These are phyloP conservation scores for Argynnis bischoffii DNA, from an alignment of 2,888 invertebrate species.

Conservation along the genomic window DNA sequence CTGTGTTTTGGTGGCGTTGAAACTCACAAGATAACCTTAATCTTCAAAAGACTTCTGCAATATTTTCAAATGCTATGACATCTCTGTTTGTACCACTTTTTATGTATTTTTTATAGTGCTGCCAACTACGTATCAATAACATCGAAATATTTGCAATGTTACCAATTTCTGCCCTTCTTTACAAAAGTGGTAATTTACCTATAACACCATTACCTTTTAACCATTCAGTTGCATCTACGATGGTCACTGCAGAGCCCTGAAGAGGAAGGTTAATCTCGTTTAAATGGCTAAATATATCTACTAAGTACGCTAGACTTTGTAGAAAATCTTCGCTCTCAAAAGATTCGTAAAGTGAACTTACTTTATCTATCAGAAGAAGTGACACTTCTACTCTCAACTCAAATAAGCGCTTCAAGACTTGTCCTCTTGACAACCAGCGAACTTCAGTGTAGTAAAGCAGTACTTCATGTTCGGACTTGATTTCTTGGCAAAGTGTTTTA, in stretches of 20 bases:
- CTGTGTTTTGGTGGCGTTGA: too few relatives aligned
- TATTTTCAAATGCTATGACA: constrained; percentile 32
- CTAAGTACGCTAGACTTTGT: constrained; percentile 27
- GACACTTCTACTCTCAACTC: constrained; percentile 37
- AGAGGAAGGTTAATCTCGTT: constrained; percentile 31
- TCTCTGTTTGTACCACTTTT: constrained; percentile 18
- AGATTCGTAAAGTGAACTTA: constrained; percentile 13
- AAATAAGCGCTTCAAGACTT: constrained; percentile 42
- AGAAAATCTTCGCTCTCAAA: constrained; percentile 11
- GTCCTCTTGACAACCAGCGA: constrained; percentile 43
- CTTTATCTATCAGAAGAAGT: constrained; percentile 37
- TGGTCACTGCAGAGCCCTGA: constrained; percentile 24
- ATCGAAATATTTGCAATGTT: not conserved
- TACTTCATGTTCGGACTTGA: constrained; percentile 33
- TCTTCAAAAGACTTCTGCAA: constrained; percentile 33
- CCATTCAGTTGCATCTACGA: constrained; percentile 9
- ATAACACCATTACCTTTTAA: constrained; percentile 17
- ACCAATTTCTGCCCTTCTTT: not conserved
- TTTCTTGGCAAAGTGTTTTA: constrained; percentile 43
- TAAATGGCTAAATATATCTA: constrained; percentile 27
- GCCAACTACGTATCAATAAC: not conserved
- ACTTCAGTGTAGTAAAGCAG: constrained; percentile 33
- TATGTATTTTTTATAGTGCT: not conserved
- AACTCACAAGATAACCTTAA: too few relatives aligned
- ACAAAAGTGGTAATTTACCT: not conserved